These are phyloP conservation scores for Ennomos quercinarius DNA, from an alignment of 2,888 invertebrate genomes.

Conservation along the genomic window DNA sequence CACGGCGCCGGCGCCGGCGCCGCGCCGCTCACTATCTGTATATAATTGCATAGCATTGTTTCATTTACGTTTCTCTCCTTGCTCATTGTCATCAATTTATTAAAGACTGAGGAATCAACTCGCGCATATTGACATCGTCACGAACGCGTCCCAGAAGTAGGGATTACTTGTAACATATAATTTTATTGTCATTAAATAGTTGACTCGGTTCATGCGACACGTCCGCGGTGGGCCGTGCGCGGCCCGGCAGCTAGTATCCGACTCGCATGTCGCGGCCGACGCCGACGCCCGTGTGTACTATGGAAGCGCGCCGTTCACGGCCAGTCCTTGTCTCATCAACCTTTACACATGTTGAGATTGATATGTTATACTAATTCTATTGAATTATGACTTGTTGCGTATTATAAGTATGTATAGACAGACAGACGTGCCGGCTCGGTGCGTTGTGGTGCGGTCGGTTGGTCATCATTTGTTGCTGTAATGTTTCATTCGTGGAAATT, in stretches of 20 bases:
- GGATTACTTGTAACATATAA: conserved; percentile 72
- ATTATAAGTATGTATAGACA: conserved; percentile 72
- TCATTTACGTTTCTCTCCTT: conserved; percentile 81
- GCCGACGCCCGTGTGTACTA: conserved; percentile 37
- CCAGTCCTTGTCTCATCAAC: conserved; percentile 76
- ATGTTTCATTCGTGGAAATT: conserved; percentile 70
- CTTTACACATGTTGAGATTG: conserved; percentile 85
- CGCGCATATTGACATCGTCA: conserved; percentile 83
- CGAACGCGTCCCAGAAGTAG: conserved; percentile 74
- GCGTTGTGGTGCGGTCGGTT: conserved; percentile 48
- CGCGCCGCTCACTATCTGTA: conserved; percentile 73
- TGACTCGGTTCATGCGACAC: conserved; percentile 50
- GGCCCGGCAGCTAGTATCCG: conserved; percentile 30
- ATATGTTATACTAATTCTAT: conserved; percentile 85
- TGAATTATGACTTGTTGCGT: conserved; percentile 84
- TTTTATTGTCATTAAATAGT: conserved; percentile 49
- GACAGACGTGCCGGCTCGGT: conserved; percentile 31
- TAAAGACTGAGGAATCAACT: conserved; percentile 85
- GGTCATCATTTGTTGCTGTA: conserved; percentile 69
- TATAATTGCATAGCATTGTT: conserved; percentile 82
- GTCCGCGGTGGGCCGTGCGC: conserved; percentile 39
- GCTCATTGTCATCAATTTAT: conserved; percentile 85
- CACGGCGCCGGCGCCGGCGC: conserved; percentile 47
- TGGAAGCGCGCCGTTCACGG: conserved; percentile 41
- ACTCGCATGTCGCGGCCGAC: conserved; percentile 34